A percentile compares a stretch with the other conserved stretches of the same genome.
Conservation (phyloP, 1,140 invertebrate genomes). For the Pachypeltis micranthus region DNA sequence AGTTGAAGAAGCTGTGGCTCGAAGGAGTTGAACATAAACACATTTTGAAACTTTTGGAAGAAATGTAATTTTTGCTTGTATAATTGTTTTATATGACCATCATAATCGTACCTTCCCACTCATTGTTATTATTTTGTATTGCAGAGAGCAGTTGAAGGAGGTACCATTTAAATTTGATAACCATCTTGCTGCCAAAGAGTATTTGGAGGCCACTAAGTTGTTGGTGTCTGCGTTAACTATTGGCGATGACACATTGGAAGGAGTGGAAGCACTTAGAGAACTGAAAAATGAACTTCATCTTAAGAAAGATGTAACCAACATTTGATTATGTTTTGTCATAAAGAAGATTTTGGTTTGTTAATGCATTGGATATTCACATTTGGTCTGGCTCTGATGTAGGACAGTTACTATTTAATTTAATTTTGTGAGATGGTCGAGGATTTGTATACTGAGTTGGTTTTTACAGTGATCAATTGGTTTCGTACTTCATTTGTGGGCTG, state of each 20-base stretch:
- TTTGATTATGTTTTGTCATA: no score
- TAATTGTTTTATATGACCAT: constrained; percentile 19
- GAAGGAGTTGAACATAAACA: constrained; percentile 89
- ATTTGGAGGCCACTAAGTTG: constrained; percentile 73
- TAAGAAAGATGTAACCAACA: constrained; percentile 59
- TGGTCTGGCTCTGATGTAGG: no score
- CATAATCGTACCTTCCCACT: neutral
- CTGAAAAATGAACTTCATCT: constrained; percentile 55
- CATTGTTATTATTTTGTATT: constrained; percentile 24
- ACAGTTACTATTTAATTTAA: no score
- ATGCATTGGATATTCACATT: neutral
- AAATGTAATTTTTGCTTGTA: constrained; percentile 53
- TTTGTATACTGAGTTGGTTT: no score
- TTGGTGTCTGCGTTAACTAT: constrained; percentile 55
- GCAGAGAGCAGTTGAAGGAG: constrained; percentile 62
- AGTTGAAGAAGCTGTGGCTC: constrained; percentile 82
- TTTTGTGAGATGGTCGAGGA: no score
- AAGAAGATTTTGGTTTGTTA: constrained; percentile 8
- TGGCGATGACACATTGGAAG: constrained; percentile 56
- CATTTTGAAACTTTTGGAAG: constrained; percentile 70
- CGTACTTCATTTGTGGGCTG: no score
- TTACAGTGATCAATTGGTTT: no score
- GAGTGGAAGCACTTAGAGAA: constrained; percentile 70
- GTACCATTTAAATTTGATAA: constrained; percentile 62
- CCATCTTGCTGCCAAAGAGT: constrained; percentile 61